These are phyloP conservation scores for Sylvia atricapilla DNA, from an alignment of 2,113 vertebrate genomes.

Conservation along the genomic window DNA sequence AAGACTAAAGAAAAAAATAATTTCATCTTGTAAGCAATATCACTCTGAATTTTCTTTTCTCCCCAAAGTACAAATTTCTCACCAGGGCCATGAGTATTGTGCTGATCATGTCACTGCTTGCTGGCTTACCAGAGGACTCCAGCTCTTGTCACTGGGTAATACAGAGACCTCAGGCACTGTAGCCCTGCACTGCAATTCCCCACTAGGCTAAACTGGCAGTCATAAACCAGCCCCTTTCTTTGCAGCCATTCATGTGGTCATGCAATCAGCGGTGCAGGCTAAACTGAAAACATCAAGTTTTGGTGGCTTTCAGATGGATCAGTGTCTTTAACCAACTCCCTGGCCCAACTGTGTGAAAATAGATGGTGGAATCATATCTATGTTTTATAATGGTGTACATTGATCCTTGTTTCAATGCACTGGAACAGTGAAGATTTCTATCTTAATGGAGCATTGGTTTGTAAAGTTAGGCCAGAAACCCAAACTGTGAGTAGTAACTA, in stretches of 20 bases:
- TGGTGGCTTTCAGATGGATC: neutral
- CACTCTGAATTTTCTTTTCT: neutral
- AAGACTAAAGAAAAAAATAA: neutral
- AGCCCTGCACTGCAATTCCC: neutral
- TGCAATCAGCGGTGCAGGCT: neutral
- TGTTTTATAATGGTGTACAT: neutral
- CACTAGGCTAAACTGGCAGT: neutral
- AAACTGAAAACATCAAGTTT: neutral
- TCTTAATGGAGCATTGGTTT: neutral
- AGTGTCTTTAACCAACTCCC: neutral
- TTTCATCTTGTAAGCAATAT: neutral
- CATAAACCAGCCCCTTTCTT: neutral
- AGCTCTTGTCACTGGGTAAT: neutral
- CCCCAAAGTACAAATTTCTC: neutral
- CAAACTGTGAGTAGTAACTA: neutral
- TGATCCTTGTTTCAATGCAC: neutral
- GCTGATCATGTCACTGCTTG: neutral
- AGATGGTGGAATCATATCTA: neutral
- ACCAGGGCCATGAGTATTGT: neutral
- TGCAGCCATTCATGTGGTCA: neutral
- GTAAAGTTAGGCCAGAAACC: neutral
- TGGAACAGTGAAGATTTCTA: neutral
- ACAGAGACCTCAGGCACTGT: neutral
- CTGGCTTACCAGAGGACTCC: neutral
- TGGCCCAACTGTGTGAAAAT: neutral